A percentile compares a stretch with the other conserved stretches of the same genome.
Conservation (phyloP, 2,888 invertebrate species). For the Unio pictorum region DNA sequence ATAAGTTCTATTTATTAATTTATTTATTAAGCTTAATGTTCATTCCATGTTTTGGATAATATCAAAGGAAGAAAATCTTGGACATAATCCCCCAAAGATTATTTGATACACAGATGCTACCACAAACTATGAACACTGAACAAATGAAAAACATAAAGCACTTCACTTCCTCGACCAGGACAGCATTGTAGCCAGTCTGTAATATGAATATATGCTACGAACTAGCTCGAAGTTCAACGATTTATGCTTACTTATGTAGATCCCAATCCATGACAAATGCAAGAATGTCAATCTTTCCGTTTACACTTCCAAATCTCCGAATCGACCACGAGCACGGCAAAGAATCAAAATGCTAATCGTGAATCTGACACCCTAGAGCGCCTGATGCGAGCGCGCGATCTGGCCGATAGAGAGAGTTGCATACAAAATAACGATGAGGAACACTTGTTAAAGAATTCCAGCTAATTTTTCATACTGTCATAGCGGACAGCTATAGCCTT, state of each 20-base stretch:
- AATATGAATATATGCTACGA: too few relatives aligned
- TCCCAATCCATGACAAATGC: conserved; percentile 4
- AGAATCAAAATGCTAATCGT: conserved; percentile 22
- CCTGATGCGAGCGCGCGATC: conserved; percentile 5
- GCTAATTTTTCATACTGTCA: conserved; percentile 38
- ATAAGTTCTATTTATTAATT: too few relatives aligned
- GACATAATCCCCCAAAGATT: too few relatives aligned
- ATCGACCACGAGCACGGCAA: conserved; percentile 4
- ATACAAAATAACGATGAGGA: conserved; percentile 10
- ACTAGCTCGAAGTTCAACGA: too few relatives aligned
- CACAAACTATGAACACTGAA: too few relatives aligned
- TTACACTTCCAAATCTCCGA: conserved; percentile 13
- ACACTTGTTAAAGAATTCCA: conserved; percentile 23
- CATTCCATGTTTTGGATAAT: too few relatives aligned
- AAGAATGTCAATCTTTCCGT: conserved; percentile 6
- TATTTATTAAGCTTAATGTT: too few relatives aligned
- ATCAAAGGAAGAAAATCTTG: too few relatives aligned
- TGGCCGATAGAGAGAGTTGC: conserved; percentile 8
- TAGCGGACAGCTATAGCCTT: conserved; percentile 14
- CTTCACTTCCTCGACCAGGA: too few relatives aligned
- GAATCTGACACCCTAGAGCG: conserved; percentile 22
- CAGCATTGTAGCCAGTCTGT: too few relatives aligned
- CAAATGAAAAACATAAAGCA: too few relatives aligned
- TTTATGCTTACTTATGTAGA: background rate
- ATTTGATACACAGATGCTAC: too few relatives aligned